These are phyloP conservation scores for Poeciliopsis occidentalis DNA, from an alignment of 2,113 vertebrate genomes.

Conservation along the genomic window DNA sequence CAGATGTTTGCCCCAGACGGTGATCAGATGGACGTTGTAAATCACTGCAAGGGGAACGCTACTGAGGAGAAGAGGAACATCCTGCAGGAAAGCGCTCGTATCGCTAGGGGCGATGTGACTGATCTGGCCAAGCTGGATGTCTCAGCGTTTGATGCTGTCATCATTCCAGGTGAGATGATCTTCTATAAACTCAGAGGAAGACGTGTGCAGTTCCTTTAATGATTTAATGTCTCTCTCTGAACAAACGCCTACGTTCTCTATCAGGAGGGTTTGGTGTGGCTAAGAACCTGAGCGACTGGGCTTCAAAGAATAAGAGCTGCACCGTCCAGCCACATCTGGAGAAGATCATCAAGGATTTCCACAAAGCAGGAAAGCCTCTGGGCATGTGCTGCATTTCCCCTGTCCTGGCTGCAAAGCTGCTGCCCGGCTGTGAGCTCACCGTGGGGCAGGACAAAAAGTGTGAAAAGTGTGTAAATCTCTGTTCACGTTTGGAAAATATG, in stretches of 20 bases:
- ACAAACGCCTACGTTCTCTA: slow-evolving; percentile 2
- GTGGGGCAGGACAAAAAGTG: slow-evolving; percentile 84
- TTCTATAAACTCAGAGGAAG: not conserved
- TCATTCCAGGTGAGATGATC: slow-evolving; percentile 86
- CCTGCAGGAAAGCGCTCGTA: slow-evolving; percentile 91
- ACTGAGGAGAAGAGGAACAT: slow-evolving; percentile 88
- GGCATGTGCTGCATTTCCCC: slow-evolving; percentile 91
- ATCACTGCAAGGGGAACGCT: slow-evolving; percentile 91
- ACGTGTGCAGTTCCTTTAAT: not conserved
- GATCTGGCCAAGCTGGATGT: slow-evolving; percentile 83
- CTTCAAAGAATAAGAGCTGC: slow-evolving; percentile 84
- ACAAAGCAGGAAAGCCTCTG: slow-evolving; percentile 84
- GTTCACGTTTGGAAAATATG: not conserved
- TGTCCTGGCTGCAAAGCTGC: slow-evolving; percentile 84
- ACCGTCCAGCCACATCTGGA: slow-evolving; percentile 76
- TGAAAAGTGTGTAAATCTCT: slow-evolving; percentile 54
- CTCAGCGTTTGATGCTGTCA: slow-evolving; percentile 84
- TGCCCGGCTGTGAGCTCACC: slow-evolving; percentile 88
- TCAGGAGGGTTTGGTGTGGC: slow-evolving; percentile 91
- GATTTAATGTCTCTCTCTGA: not conserved
- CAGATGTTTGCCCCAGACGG: slow-evolving; percentile 91
- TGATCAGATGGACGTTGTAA: slow-evolving; percentile 93
- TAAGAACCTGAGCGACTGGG: slow-evolving; percentile 92
- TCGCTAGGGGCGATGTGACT: slow-evolving; percentile 89
- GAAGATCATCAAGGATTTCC: slow-evolving; percentile 81